phyloP scores from a whole-genome alignment of 2,113 vertebrate genomes.

The Ardeotis arabs region DNA sequence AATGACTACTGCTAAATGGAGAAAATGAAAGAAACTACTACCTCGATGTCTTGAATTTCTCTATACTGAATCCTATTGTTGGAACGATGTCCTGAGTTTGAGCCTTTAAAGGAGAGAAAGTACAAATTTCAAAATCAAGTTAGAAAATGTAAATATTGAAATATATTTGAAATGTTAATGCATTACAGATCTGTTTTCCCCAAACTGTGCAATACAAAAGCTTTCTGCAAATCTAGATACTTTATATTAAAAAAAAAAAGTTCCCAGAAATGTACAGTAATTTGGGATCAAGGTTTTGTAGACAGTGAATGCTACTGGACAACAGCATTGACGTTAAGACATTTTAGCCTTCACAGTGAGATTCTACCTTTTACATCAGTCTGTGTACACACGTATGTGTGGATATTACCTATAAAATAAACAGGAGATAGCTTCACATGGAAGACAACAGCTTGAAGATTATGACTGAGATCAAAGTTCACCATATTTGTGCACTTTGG shows the following conservation, averaged over 20 bases:
- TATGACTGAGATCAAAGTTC: not conserved
- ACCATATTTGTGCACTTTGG: not conserved
- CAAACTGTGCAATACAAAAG: not conserved
- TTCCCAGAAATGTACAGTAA: not conserved
- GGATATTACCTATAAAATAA: not conserved
- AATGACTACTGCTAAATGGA: not conserved
- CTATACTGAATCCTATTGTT: constrained; percentile 98
- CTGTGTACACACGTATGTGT: not conserved
- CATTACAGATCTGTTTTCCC: not conserved
- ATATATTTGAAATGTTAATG: not conserved
- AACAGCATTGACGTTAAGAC: not conserved
- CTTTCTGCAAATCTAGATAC: not conserved
- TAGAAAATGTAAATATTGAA: not conserved
- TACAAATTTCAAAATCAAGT: not conserved
- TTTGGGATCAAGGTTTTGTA: not conserved
- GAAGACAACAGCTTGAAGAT: not conserved
- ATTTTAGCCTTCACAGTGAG: not conserved
- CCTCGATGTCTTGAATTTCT: constrained; percentile 99
- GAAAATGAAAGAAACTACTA: constrained; percentile 63
- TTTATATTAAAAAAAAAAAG: not conserved
- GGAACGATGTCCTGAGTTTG: constrained; percentile 97
- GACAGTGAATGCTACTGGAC: not conserved
- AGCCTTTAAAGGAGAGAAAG: constrained; percentile 79
- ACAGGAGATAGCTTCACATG: not conserved
- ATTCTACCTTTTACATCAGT: not conserved